phyloP scores from a whole-genome alignment of 2,888 invertebrate genomes.

The Calephelis perditalis region DNA sequence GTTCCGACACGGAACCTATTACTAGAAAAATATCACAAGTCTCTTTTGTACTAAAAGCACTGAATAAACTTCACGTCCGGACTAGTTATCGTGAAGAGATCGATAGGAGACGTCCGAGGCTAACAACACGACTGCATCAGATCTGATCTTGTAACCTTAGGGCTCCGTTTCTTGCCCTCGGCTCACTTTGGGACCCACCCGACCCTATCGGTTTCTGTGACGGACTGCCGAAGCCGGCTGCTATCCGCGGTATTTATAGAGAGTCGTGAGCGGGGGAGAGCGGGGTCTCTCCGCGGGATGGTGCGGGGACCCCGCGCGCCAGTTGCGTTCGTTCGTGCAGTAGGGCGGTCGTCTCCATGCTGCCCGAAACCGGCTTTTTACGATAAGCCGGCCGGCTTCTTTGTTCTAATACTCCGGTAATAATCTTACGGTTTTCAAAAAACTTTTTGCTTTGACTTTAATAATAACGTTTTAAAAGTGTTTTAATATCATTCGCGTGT shows the following conservation, averaged over 20 bases:
- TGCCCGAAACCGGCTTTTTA: constrained; percentile 42
- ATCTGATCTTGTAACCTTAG: constrained; percentile 76
- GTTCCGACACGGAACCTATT: constrained; percentile 69
- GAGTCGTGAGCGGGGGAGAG: constrained; percentile 56
- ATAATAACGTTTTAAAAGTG: not conserved
- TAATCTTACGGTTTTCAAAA: constrained; percentile 24
- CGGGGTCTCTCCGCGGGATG: constrained; percentile 54
- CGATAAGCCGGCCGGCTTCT: constrained; percentile 67
- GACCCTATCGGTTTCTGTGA: constrained; percentile 71
- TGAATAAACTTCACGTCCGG: constrained; percentile 54
- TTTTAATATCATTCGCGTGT: not conserved
- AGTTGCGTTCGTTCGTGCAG: constrained; percentile 50
- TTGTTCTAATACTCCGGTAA: constrained; percentile 53
- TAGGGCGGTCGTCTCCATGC: constrained; percentile 43
- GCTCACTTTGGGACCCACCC: constrained; percentile 67
- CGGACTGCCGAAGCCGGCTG: constrained; percentile 67
- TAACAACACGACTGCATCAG: constrained; percentile 70
- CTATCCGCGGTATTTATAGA: constrained; percentile 68
- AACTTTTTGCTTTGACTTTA: not conserved
- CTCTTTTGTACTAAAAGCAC: constrained; percentile 75
- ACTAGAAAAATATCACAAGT: constrained; percentile 78
- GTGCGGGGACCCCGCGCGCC: constrained; percentile 67
- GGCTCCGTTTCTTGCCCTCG: constrained; percentile 70
- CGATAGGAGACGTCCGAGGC: constrained; percentile 63
- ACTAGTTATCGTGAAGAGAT: constrained; percentile 68